phyloP scores from a whole-genome alignment of 2,888 invertebrate genomes.

The Eilema griseolum region DNA sequence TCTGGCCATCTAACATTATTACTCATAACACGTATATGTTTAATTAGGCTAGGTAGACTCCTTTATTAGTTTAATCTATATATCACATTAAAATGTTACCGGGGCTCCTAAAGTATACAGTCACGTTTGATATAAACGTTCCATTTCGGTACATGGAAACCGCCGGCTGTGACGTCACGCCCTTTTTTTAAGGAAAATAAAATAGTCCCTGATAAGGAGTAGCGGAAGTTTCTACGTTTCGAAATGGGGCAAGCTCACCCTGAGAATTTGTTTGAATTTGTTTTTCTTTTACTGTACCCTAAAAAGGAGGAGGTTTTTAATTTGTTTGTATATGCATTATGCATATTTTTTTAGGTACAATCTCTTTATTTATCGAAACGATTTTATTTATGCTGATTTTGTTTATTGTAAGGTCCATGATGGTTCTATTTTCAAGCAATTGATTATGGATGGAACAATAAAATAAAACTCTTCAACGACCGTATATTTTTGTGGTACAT shows the following conservation, averaged over 20 bases:
- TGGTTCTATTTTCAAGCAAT: no score
- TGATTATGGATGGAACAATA: no score
- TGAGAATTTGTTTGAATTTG: slow-evolving; percentile 8
- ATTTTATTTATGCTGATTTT: not conserved
- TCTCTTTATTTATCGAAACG: not conserved
- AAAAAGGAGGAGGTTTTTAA: not conserved
- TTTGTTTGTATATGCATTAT: not conserved
- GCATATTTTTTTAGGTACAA: not conserved
- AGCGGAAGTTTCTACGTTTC: slow-evolving; percentile 18
- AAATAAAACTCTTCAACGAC: no score
- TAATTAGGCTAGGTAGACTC: not conserved
- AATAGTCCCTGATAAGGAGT: slow-evolving; percentile 38
- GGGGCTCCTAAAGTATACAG: slow-evolving; percentile 15
- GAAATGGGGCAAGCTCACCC: slow-evolving; percentile 12
- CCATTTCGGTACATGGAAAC: slow-evolving; percentile 24
- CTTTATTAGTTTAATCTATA: slow-evolving; percentile 4
- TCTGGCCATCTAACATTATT: not conserved
- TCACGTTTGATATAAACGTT: slow-evolving; percentile 28
- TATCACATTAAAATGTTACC: slow-evolving; percentile 2
- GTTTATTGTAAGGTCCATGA: no score
- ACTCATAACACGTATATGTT: not conserved
- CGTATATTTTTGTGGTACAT: no score
- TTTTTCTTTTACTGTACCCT: not conserved
- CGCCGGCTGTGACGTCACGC: slow-evolving; percentile 32
- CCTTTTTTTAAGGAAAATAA: slow-evolving; percentile 43